Percentiles rank a stretch among this genome's conserved stretches.
Conservation (phyloP, 2,113 vertebrate species). For the Verasper variegatus region DNA sequence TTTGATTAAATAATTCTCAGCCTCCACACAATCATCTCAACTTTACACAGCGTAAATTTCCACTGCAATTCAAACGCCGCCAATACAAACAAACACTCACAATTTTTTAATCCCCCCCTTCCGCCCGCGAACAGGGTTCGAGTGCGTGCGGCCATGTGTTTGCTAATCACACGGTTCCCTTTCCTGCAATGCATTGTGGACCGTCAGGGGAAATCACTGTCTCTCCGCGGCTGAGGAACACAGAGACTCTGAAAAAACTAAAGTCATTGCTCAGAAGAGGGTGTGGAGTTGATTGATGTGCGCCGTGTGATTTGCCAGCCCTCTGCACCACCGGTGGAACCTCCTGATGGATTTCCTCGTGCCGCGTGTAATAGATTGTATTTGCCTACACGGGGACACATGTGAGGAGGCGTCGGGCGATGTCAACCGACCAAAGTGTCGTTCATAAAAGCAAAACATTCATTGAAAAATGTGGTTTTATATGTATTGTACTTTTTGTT, state of each 20-base stretch:
- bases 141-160: not conserved
- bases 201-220: slow-evolving; percentile 63
- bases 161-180: slow-evolving; percentile 44
- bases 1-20: slow-evolving; percentile 10
- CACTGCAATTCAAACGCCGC: not conserved
- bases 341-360: slow-evolving; percentile 22
- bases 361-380: slow-evolving; percentile 1
- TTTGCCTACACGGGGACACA: not conserved
- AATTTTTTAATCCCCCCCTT: not conserved
- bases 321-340: slow-evolving; percentile 12
- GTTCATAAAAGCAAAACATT: not conserved
- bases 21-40: not conserved
- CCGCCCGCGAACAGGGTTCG: not conserved
- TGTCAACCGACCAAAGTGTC: not conserved
- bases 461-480: too few species aligned
- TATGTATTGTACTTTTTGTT: not conserved
- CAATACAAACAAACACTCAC: not conserved
- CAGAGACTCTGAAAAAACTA: slow-evolving; percentile 33
- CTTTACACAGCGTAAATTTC: not conserved
- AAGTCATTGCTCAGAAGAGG: slow-evolving; percentile 35
- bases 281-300: slow-evolving; percentile 34
- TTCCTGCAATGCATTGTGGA: slow-evolving; percentile 1
- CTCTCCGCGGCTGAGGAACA: slow-evolving; percentile 23
- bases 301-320: slow-evolving; percentile 21
- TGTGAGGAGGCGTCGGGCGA: not conserved